Evolutionary conservation across 92 coral and sea anemone genomes (phyloP), one percentile per base, ranked within the genome.

Genomic region (Parazoanthus atlanticus): DNA sequence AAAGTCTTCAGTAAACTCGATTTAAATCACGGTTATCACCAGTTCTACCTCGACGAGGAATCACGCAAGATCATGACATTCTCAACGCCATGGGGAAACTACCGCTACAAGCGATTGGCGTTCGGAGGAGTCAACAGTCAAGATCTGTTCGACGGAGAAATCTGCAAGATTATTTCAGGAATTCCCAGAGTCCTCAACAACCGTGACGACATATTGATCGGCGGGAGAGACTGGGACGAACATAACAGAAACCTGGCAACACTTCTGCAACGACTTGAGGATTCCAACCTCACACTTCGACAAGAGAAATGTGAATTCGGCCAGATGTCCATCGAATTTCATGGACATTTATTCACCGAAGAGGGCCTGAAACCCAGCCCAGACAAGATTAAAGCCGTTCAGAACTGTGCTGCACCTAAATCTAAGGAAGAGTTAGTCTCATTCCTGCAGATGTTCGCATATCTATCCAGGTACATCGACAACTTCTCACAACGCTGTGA

Each of bases 91-190:
- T 90, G 93, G 91, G 95, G 89, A 43, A 92, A 92, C 32, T 92
- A 89, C 79, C 75, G 92, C 77, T 92, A 92, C 88, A 85, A 89
- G 81, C 81, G 88, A 0, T 49, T 91, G 12, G 92, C 92, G 16
- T 89, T 92, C 74, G 93, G 93, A 46, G 90, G 94, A 78, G 49
- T 91, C 8, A 91, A 91, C 88, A 91, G 91, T 82, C 94, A 92
- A 54, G 92, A 92, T 36, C 89, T 89, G 70, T 92, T 92, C 36
- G 92, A 89, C 71, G 85, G 90, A 36, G 90, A 92, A 74, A 92
- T 92, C 30, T 4, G 49, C 47, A 89, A 81, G 81, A 66, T 92
- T 23, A 79, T 89, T n/a, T 91, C 94, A 8, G 92, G 90, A 6
- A 89, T 79, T 3, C 91, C 92, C 11, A 43, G 74, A 31, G 90